A percentile compares a stretch with the other conserved stretches of the same genome.
Evolutionary conservation across 2,888 invertebrate genomes (phyloP).

Genomic region (Magallana nippona): DNA sequence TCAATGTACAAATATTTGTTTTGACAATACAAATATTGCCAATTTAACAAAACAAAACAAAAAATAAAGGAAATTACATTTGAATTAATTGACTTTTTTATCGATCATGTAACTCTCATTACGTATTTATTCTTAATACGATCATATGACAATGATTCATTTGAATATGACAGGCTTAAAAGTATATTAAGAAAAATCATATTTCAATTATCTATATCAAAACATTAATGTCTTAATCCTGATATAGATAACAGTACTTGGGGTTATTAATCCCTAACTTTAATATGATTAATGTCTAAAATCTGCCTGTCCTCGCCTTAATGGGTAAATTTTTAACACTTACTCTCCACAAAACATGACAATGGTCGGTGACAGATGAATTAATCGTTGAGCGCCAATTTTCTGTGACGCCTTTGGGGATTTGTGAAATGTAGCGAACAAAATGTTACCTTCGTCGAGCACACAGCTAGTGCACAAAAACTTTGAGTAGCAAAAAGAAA

Average conservation of each 20-base stretch:
- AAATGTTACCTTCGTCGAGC: too few species aligned
- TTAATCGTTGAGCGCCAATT: background rate
- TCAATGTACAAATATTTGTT: too few species aligned
- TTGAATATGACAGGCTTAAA: background rate
- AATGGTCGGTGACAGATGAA: constrained; percentile 6
- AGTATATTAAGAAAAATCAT: too few species aligned
- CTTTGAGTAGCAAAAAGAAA: too few species aligned
- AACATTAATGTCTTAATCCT: background rate
- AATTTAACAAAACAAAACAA: too few species aligned
- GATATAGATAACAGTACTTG: background rate
- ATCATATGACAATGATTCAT: background rate
- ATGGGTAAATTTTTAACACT: background rate
- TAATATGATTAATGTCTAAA: background rate
- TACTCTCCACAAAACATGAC: constrained; percentile 3
- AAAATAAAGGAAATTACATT: too few species aligned
- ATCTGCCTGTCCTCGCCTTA: background rate
- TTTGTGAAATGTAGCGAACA: constrained; percentile 4
- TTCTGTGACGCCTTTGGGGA: constrained; percentile 2
- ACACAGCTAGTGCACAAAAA: too few species aligned
- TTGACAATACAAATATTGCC: too few species aligned
- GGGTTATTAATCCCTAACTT: background rate
- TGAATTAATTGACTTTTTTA: too few species aligned
- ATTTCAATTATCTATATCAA: background rate
- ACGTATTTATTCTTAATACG: too few species aligned
- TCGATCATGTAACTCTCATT: too few species aligned